Percentiles rank a stretch among this genome's conserved stretches.
Conservation (phyloP, 2,888 invertebrate genomes). For the Agrochola circellaris region DNA sequence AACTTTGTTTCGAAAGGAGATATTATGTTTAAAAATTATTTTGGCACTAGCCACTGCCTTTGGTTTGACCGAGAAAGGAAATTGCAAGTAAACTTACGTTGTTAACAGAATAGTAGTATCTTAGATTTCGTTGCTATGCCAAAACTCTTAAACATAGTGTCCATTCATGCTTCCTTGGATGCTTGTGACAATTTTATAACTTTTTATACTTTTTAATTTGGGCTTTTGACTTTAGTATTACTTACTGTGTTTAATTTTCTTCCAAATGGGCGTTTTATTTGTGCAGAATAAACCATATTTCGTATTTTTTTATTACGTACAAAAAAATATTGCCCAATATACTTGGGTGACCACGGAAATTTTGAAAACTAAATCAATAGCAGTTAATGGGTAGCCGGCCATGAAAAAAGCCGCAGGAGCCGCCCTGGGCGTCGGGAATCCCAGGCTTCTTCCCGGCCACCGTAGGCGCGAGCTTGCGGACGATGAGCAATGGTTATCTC, state of each 20-base stretch:
- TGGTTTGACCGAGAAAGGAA: neutral
- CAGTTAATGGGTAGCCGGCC: neutral
- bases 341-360: neutral
- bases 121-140: neutral
- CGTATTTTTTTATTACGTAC: too few species aligned
- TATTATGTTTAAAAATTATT: slow-evolving; percentile 39
- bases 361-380: neutral
- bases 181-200: too few species aligned
- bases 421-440: too few species aligned
- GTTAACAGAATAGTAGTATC: neutral
- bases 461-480: too few species aligned
- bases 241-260: too few species aligned
- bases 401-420: neutral
- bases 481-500: too few species aligned
- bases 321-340: neutral
- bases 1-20: slow-evolving; percentile 44
- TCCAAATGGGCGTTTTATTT: too few species aligned
- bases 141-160: neutral
- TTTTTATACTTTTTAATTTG: too few species aligned
- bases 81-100: neutral
- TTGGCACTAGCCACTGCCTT: slow-evolving; percentile 15
- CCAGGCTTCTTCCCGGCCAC: too few species aligned
- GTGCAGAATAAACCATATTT: too few species aligned
- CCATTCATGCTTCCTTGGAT: neutral
- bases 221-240: too few species aligned